Base-by-base conservation (phyloP, 2,113 vertebrate genomes). In the Sebastes schlegelii region DNA sequence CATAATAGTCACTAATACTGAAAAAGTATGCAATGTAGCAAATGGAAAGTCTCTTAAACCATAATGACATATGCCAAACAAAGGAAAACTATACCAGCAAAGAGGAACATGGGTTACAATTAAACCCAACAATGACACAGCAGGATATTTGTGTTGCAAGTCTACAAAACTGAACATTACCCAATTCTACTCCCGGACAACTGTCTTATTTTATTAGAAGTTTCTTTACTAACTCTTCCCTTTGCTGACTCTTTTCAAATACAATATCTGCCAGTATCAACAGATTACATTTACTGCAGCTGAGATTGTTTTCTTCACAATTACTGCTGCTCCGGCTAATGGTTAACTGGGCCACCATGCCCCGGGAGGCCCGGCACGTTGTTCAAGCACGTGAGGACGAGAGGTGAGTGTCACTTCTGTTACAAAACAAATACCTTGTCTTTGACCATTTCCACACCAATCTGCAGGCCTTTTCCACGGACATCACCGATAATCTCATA, bases 381-480 rank as follows among this genome's bases (percentile, higher is more conserved):
- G 13, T 58, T 34, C 13, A 77, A 54, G 40, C 82, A 80, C 60
- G 52, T 72, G 52, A 64, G 51, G 14, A 34, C 34, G 34, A 11
- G 45, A 67, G 51, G 4, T 12, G 23, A 79, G n/a, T 42, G 7
- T 61, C 62, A n/a, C 55, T 58, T 54, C 55, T 73, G 63, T 45
- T 10, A 4, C 4, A 65, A 43, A 67, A 0, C 13, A n/a, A 14
- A 1, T 83, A 99, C 98, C 97, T 98, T 99, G 86, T 98, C 95
- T 87, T 90, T 95, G 63, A 99, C 98, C 97, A 99, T 97, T 90
- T 99, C 97, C 79, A 99, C 86, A 1, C 98, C 98, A 2, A 99
- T 96, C 95, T 95, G 95, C 64, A 99, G 96, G 63, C 98, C 98
- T 89, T 98, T 99, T 61, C 98, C 98, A 55, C 98, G 96, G 54